A percentile compares a stretch with the other conserved stretches of the same genome.
Evolutionary conservation across 2,888 invertebrate species (phyloP).

Genomic region (Cetonia aurata): DNA sequence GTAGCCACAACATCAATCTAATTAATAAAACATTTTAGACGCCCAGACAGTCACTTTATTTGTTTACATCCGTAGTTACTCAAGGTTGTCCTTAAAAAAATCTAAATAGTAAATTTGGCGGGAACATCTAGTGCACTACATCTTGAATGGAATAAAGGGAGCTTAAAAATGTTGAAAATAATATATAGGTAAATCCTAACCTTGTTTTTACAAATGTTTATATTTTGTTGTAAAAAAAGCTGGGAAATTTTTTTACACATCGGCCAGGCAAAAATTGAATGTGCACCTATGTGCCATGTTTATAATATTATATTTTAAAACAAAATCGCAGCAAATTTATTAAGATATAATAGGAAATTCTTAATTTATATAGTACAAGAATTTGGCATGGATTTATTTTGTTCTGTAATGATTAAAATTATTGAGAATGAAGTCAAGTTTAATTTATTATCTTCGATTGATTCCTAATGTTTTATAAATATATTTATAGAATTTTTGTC

Average conservation of each 20-base stretch:
- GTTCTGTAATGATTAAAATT: too few species aligned
- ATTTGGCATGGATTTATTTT: too few species aligned
- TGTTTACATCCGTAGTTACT: conserved; percentile 17
- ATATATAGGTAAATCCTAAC: not conserved
- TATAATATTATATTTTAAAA: too few species aligned
- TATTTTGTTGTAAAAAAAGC: conserved; percentile 14
- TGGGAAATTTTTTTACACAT: conserved; percentile 19
- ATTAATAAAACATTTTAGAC: conserved; percentile 3
- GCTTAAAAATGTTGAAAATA: not conserved
- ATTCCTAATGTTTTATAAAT: too few species aligned
- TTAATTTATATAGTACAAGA: too few species aligned
- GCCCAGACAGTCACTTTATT: conserved; percentile 19
- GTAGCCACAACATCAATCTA: conserved; percentile 17
- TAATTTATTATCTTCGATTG: too few species aligned
- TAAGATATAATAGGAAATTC: too few species aligned
- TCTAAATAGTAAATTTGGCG: conserved; percentile 22
- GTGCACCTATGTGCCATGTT: not conserved
- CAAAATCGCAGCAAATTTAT: too few species aligned
- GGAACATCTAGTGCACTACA: not conserved
- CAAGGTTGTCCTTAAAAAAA: conserved; percentile 1
- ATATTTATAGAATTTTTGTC: too few species aligned
- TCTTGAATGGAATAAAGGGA: not conserved
- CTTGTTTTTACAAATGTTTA: not conserved
- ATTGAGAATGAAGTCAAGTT: too few species aligned
- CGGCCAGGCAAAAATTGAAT: not conserved